phyloP scores from a whole-genome alignment of 2,888 invertebrate genomes.

The Anarsia innoxiella region DNA sequence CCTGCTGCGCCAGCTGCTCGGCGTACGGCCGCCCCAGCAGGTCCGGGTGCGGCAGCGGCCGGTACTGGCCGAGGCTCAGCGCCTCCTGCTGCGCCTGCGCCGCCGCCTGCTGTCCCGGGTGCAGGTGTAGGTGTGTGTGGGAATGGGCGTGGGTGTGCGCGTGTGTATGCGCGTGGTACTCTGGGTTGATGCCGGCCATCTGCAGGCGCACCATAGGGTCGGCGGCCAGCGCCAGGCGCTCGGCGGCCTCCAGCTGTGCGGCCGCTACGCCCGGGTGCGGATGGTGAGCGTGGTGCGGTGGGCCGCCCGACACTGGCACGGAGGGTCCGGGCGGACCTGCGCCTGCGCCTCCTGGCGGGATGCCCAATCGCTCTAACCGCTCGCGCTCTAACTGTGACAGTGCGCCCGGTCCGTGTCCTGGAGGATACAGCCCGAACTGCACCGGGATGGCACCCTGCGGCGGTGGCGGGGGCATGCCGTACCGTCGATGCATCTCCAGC shows the following conservation, averaged over 20 bases:
- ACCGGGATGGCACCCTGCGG: conserved; percentile 80
- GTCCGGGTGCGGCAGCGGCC: conserved; percentile 84
- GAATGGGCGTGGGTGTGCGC: conserved; percentile 94
- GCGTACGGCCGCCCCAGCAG: conserved; percentile 87
- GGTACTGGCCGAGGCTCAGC: conserved; percentile 58
- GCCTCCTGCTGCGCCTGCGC: conserved; percentile 80
- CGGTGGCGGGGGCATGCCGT: conserved; percentile 78
- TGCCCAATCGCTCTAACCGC: conserved; percentile 87
- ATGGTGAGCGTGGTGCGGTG: conserved; percentile 75
- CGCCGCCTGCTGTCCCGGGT: conserved; percentile 83
- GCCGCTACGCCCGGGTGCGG: conserved; percentile 67
- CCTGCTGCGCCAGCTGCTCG: conserved; percentile 86
- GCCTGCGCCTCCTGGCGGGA: conserved; percentile 77
- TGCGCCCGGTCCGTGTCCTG: conserved; percentile 79
- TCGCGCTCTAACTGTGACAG: conserved; percentile 92
- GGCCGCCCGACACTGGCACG: conserved; percentile 72
- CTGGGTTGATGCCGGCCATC: conserved; percentile 92
- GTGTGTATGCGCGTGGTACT: conserved; percentile 94
- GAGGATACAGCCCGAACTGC: conserved; percentile 83
- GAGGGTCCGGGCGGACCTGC: conserved; percentile 68
- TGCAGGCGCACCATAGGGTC: conserved; percentile 95
- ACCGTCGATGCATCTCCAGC: conserved; percentile 92
- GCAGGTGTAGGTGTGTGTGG: conserved; percentile 88
- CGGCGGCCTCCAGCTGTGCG: conserved; percentile 83
- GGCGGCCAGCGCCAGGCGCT: conserved; percentile 87